phyloP scores from a whole-genome alignment of 2,797 vertebrate species.

The Remorina albescens region DNA sequence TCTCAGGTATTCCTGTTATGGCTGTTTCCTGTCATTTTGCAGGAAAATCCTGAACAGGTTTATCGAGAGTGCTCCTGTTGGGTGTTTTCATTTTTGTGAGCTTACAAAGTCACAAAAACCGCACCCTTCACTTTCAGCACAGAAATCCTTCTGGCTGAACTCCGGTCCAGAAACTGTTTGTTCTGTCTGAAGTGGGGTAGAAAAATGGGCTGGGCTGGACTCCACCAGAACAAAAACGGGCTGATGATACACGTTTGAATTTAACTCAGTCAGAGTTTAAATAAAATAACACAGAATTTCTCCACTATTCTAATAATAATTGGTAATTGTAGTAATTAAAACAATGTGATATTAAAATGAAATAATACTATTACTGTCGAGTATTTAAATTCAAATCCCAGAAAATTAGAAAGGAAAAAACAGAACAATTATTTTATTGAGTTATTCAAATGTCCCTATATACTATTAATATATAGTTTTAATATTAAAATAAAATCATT shows the following conservation, averaged over 20 bases:
- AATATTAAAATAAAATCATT: too few species aligned
- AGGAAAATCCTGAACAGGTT: slow-evolving; percentile 72
- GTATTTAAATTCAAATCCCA: too few species aligned
- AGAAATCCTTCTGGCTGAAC: slow-evolving; percentile 2
- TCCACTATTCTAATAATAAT: background rate
- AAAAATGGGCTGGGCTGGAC: background rate
- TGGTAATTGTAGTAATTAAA: too few species aligned
- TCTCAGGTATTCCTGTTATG: slow-evolving; percentile 61
- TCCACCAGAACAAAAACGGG: too few species aligned
- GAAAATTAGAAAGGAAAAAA: too few species aligned
- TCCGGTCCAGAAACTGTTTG: slow-evolving; percentile 3
- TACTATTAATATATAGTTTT: too few species aligned
- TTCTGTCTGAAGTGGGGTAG: background rate
- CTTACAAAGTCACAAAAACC: slow-evolving; percentile 21
- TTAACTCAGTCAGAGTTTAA: background rate
- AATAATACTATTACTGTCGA: too few species aligned
- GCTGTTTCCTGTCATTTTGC: slow-evolving; percentile 17
- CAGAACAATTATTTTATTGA: too few species aligned
- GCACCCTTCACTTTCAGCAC: slow-evolving; percentile 42
- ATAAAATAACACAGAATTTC: background rate
- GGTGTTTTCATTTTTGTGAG: slow-evolving; percentile 43
- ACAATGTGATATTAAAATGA: too few species aligned
- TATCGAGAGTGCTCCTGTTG: slow-evolving; percentile 53
- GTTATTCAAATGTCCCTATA: too few species aligned
- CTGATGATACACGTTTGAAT: background rate